These are phyloP conservation scores for Bellardia pandia DNA, from an alignment of 2,888 invertebrate species.

Conservation along the genomic window DNA sequence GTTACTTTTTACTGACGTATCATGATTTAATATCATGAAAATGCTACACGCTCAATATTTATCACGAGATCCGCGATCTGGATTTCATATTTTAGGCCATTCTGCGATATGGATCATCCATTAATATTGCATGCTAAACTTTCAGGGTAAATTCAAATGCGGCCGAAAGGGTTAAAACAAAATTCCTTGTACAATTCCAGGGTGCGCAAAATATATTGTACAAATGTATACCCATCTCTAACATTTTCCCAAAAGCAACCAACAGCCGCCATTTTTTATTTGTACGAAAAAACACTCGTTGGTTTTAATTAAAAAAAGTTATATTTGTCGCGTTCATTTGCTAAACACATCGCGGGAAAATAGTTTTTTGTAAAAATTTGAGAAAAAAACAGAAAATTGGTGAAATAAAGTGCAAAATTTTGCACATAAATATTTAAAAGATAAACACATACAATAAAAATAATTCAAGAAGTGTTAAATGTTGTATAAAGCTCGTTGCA, in stretches of 20 bases:
- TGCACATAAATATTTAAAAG: not conserved
- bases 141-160: too few relatives aligned
- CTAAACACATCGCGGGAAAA: slow-evolving; percentile 62
- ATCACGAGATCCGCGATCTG: too few relatives aligned
- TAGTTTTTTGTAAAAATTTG: slow-evolving; percentile 20
- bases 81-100: too few relatives aligned
- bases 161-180: too few relatives aligned
- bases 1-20: too few relatives aligned
- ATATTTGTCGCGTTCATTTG: slow-evolving; percentile 51
- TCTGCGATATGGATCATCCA: too few relatives aligned
- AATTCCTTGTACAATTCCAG: not conserved
- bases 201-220: too few relatives aligned
- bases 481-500: not conserved
- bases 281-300: slow-evolving; percentile 39
- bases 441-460: not conserved
- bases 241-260: not conserved
- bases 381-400: slow-evolving; percentile 16
- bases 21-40: too few relatives aligned
- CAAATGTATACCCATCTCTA: not conserved
- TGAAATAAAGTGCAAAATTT: not conserved
- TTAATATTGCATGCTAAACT: too few relatives aligned
- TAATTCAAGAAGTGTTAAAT: not conserved
- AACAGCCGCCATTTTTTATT: slow-evolving; percentile 54
- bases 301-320: slow-evolving; percentile 40
- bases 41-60: too few relatives aligned